These are phyloP conservation scores for Clytia hemisphaerica DNA, from an alignment of 30 jellyfish, hydroid and myxozoan species.

Conservation along the genomic window DNA sequence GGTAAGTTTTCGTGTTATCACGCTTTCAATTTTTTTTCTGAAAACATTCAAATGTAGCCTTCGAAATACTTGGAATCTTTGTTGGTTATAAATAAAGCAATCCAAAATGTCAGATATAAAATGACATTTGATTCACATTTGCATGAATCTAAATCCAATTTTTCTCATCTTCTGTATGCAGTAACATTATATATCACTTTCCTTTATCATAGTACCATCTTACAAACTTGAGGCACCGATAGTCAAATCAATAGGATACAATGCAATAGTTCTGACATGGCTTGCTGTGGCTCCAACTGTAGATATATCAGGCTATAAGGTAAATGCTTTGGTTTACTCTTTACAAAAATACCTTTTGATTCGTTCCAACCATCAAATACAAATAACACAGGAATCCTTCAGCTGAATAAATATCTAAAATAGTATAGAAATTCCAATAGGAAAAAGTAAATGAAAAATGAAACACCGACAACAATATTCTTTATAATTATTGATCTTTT, in stretches of 20 bases:
- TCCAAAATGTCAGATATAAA: neutral
- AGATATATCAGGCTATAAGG: conserved; percentile 70
- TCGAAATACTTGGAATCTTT: neutral
- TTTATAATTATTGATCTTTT: neutral
- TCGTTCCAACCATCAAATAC: too few species aligned
- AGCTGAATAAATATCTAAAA: too few species aligned
- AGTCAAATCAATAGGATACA: conserved; percentile 61
- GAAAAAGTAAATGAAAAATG: neutral
- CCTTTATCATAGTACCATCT: conserved; percentile 48
- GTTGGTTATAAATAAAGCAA: neutral
- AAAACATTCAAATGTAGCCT: too few species aligned
- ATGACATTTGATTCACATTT: neutral
- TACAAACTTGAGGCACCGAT: conserved; percentile 46
- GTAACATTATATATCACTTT: neutral
- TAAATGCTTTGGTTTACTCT: neutral
- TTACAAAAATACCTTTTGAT: neutral
- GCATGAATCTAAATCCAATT: neutral
- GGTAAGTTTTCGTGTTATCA: conserved; percentile 39
- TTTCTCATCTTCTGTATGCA: neutral
- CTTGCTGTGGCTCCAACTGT: conserved; percentile 30
- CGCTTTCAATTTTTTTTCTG: neutral
- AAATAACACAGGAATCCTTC: too few species aligned
- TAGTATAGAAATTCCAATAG: too few species aligned
- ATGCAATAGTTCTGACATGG: conserved; percentile 74
- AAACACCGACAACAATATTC: neutral